These are phyloP conservation scores for Leptinotarsa haldemani DNA, from an alignment of 2,888 invertebrate species.

Conservation along the genomic window DNA sequence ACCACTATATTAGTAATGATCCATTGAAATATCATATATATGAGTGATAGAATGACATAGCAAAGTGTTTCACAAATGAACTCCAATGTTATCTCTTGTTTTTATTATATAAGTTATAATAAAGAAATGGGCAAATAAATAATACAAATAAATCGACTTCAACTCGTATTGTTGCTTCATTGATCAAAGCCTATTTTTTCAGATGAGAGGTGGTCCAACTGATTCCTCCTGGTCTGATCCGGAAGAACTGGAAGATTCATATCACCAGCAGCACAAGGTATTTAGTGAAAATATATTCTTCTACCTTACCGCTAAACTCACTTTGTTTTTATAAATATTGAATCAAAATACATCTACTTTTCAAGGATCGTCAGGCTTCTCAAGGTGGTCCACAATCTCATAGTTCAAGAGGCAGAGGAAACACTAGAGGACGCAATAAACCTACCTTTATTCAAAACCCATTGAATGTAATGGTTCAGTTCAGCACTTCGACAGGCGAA, in stretches of 20 bases:
- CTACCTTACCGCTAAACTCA: not conserved
- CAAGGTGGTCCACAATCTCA: constrained; percentile 17
- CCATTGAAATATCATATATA: no score
- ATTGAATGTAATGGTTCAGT: constrained; percentile 56
- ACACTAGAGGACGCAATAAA: constrained; percentile 8
- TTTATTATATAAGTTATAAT: no score
- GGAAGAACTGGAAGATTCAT: constrained; percentile 46
- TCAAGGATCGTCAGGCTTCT: constrained; percentile 15
- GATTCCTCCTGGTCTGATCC: constrained; percentile 58
- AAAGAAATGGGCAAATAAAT: no score
- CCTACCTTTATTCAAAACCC: constrained; percentile 45
- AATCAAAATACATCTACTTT: constrained; percentile 1
- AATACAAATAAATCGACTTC: no score
- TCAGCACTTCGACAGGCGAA: constrained; percentile 54
- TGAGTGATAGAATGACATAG: no score
- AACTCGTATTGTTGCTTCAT: no score
- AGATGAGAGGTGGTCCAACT: constrained; percentile 47
- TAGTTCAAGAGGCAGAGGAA: constrained; percentile 34
- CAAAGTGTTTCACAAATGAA: no score
- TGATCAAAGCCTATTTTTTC: constrained; percentile 15
- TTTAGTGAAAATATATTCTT: not conserved
- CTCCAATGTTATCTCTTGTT: no score
- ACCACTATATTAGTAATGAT: no score
- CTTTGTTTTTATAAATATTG: not conserved
- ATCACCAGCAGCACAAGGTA: constrained; percentile 31